These are phyloP conservation scores for Rugalucina vietnamica DNA, from an alignment of 2,888 invertebrate species.

Conservation along the genomic window DNA sequence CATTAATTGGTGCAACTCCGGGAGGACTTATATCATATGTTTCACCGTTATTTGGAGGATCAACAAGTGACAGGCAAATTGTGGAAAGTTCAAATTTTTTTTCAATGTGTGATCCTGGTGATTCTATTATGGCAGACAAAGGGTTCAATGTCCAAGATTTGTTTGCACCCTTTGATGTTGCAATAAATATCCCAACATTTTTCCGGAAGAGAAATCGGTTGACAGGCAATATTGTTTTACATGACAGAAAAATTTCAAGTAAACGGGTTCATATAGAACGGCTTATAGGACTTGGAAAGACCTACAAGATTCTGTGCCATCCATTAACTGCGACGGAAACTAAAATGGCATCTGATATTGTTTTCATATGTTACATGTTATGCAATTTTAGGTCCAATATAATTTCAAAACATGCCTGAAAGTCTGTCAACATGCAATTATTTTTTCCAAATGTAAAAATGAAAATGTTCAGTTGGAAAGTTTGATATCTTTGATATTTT, in stretches of 20 bases:
- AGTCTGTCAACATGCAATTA: no score
- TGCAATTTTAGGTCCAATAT: no score
- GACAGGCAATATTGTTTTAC: no score
- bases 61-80: slow-evolving; percentile 61
- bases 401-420: no score
- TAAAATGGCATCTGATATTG: slow-evolving; percentile 43
- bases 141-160: slow-evolving; percentile 40
- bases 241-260: slow-evolving; percentile 9
- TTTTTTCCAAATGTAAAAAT: no score
- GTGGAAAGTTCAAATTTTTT: slow-evolving; percentile 44
- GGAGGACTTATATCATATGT: slow-evolving; percentile 49
- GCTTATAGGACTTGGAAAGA: no score
- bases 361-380: slow-evolving; percentile 49
- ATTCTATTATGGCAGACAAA: slow-evolving; percentile 34
- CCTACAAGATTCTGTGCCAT: no score
- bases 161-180: no score
- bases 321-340: slow-evolving; percentile 45
- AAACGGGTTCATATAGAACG: no score
- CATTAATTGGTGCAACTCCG: slow-evolving; percentile 49
- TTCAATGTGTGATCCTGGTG: slow-evolving; percentile 51
- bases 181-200: slow-evolving; percentile 17
- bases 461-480: no score
- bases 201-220: slow-evolving; percentile 16
- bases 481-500: no score
- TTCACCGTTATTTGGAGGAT: slow-evolving; percentile 40